phyloP scores from a whole-genome alignment of 37 sponge, comb jelly and placozoan species.

The Chondrilla cf. caribensis region DNA sequence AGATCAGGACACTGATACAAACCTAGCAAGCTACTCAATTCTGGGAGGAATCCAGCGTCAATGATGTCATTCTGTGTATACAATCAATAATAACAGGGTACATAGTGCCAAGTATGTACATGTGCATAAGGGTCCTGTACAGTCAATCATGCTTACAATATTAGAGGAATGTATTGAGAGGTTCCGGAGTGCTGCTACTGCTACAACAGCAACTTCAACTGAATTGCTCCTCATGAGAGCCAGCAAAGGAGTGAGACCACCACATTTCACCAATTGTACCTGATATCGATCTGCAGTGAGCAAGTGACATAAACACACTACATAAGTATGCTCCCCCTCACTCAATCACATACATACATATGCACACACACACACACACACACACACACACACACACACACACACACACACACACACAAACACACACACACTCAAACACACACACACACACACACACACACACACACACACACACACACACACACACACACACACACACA shows the following conservation, averaged over 20 bases:
- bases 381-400: background rate
- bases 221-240: conserved; percentile 38
- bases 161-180: conserved; percentile 75
- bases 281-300: conserved; percentile 60
- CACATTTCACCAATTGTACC: conserved; percentile 49
- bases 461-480: too few species aligned
- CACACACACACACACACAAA: too few species aligned
- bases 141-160: conserved; percentile 34
- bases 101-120: too few species aligned
- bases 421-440: too few species aligned
- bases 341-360: too few species aligned
- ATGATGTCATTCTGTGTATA: conserved; percentile 50
- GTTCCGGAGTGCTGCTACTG: conserved; percentile 81
- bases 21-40: conserved; percentile 41
- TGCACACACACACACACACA: background rate
- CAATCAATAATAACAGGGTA: conserved; percentile 1
- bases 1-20: conserved; percentile 41
- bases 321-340: too few species aligned
- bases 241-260: conserved; percentile 53
- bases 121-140: background rate
- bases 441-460: too few species aligned
- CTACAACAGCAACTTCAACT: conserved; percentile 59
- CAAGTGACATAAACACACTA: too few species aligned
- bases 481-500: too few species aligned
- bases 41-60: conserved; percentile 43